Percentiles rank a stretch among this genome's conserved stretches.
These are phyloP conservation scores for Luehdorfia chinensis DNA, from an alignment of 1,140 invertebrate species.

Conservation along the genomic window DNA sequence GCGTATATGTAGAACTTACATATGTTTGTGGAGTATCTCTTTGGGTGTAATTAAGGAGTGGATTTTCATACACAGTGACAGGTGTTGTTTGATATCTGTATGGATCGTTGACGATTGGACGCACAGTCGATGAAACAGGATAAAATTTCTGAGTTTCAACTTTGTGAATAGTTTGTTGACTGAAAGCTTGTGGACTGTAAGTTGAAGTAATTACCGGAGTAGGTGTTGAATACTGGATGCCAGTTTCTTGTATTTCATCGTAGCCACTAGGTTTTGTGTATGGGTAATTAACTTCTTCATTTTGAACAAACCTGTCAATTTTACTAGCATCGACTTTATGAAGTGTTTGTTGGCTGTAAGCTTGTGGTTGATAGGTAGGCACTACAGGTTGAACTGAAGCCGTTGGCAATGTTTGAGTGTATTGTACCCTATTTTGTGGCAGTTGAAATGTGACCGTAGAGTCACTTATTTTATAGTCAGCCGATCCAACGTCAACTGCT, in stretches of 20 bases:
- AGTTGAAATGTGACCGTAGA: constrained; percentile 10
- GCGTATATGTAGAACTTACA: constrained; percentile 28
- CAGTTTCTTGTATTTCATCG: constrained; percentile 40
- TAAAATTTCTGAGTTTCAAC: constrained; percentile 35
- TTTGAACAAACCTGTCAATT: constrained; percentile 33
- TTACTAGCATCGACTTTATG: constrained; percentile 43
- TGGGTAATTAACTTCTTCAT: constrained; percentile 28
- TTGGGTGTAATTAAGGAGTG: constrained; percentile 45
- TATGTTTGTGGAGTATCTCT: constrained; percentile 36
- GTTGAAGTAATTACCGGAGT: constrained; percentile 31
- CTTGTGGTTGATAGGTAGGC: constrained; percentile 33
- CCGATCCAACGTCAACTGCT: neutral
- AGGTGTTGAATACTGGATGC: constrained; percentile 33
- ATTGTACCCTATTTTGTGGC: constrained; percentile 2
- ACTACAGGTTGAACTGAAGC: constrained; percentile 31
- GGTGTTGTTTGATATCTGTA: constrained; percentile 29
- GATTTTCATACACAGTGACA: constrained; percentile 50
- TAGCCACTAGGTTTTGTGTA: constrained; percentile 23
- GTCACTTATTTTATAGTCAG: constrained; percentile 1
- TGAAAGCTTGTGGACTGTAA: constrained; percentile 35
- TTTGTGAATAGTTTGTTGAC: constrained; percentile 41
- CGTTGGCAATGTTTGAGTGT: constrained; percentile 2
- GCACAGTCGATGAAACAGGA: constrained; percentile 31
- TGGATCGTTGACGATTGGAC: constrained; percentile 21
- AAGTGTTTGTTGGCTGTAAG: constrained; percentile 53